A percentile compares a stretch with the other conserved stretches of the same genome.
Conservation (phyloP, 2,113 vertebrate species). For the Alouatta palliata region DNA sequence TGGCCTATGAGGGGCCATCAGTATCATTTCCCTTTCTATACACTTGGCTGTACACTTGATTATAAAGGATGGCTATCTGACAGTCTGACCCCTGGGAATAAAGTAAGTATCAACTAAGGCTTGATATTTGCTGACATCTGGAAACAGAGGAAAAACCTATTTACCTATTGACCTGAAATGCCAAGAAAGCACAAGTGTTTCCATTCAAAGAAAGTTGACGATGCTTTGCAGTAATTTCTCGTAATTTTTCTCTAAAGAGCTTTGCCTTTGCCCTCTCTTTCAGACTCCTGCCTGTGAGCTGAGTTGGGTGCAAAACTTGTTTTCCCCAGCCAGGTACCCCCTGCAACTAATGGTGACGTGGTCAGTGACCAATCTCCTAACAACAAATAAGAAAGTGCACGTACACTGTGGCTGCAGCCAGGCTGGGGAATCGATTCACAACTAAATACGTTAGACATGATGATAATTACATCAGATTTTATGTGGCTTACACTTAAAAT, state of each 20-base stretch:
- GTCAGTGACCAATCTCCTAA: neutral
- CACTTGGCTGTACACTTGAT: neutral
- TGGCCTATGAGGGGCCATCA: fast-evolving
- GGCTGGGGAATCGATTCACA: neutral
- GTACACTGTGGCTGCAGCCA: fast-evolving
- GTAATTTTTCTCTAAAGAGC: neutral
- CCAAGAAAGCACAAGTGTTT: fast-evolving
- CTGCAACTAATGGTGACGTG: neutral
- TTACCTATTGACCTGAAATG: neutral
- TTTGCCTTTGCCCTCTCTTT: neutral
- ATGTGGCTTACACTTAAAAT: neutral
- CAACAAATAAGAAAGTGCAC: fast-evolving
- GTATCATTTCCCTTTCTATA: neutral
- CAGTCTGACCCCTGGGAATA: neutral
- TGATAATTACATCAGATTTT: neutral
- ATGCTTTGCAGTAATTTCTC: neutral
- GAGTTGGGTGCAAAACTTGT: neutral
- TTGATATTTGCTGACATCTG: neutral
- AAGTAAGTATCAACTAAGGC: neutral
- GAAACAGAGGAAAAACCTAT: neutral
- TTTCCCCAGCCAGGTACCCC: too few species aligned
- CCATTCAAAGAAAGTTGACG: neutral
- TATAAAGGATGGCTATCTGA: neutral
- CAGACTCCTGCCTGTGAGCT: neutral
- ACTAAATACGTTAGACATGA: fast-evolving